These are phyloP conservation scores for Acleris holmiana DNA, from an alignment of 2,888 invertebrate species.

Conservation along the genomic window DNA sequence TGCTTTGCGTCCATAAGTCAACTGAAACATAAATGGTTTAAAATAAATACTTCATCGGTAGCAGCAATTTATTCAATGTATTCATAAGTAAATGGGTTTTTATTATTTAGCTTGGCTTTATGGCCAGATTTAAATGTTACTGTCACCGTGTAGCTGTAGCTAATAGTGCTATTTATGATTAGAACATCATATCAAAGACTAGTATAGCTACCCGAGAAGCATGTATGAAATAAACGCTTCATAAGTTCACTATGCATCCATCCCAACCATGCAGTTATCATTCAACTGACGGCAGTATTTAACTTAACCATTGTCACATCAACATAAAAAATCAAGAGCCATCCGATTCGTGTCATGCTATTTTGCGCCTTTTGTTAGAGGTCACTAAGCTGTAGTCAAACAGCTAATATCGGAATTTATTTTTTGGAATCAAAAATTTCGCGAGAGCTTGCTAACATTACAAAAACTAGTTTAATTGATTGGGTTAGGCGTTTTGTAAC, in stretches of 20 bases:
- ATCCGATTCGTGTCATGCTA: too few relatives aligned
- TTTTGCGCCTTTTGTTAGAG: too few relatives aligned
- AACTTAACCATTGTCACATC: too few relatives aligned
- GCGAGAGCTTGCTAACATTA: background rate
- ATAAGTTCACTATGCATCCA: too few relatives aligned
- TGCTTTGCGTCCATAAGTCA: conserved; percentile 14
- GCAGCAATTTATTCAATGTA: background rate
- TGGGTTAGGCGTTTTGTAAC: conserved; percentile 3
- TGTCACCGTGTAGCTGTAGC: conserved; percentile 7
- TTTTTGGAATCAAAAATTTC: background rate
- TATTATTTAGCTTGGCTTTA: background rate
- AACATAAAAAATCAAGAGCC: too few relatives aligned
- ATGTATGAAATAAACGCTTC: background rate
- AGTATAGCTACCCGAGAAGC: background rate
- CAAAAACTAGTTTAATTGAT: conserved; percentile 13
- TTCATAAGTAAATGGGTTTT: too few relatives aligned
- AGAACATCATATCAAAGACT: conserved; percentile 6
- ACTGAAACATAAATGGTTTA: background rate
- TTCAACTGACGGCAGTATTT: too few relatives aligned
- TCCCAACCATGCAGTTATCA: background rate
- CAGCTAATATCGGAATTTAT: background rate
- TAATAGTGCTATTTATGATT: background rate
- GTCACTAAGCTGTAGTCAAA: background rate
- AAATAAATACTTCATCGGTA: background rate
- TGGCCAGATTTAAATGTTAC: background rate